Percentiles rank a stretch among this genome's conserved stretches.
These are phyloP conservation scores for Leucoptera coffeella DNA, from an alignment of 2,888 invertebrate species.

Conservation along the genomic window DNA sequence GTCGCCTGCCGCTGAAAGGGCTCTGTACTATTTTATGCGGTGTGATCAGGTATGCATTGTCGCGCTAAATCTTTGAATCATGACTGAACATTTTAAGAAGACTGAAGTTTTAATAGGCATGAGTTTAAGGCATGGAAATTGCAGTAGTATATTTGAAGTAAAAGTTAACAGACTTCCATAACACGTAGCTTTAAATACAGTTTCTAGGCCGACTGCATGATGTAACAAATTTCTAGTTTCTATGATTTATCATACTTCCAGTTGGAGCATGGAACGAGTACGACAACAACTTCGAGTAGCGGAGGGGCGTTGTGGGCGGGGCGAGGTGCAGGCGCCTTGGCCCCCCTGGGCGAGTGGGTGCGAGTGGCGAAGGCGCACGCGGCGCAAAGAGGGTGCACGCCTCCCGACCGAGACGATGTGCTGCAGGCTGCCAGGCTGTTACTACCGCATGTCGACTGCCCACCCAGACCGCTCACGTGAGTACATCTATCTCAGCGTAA, in stretches of 20 bases:
- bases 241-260: too few species aligned
- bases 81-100: too few species aligned
- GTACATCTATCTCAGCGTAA: too few species aligned
- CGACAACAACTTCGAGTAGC: slow-evolving; percentile 10
- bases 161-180: too few species aligned
- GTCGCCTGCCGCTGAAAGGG: slow-evolving; percentile 65
- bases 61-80: too few species aligned
- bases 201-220: too few species aligned
- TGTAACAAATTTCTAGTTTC: too few species aligned
- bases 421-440: slow-evolving; percentile 82
- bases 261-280: slow-evolving; percentile 56
- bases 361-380: slow-evolving; percentile 79
- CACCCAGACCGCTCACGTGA: slow-evolving; percentile 68
- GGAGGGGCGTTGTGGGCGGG: slow-evolving; percentile 68
- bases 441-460: slow-evolving; percentile 85
- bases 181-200: too few species aligned
- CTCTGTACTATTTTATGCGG: slow-evolving; percentile 87
- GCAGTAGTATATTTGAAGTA: too few species aligned
- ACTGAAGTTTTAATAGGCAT: too few species aligned
- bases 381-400: slow-evolving; percentile 67
- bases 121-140: too few species aligned
- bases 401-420: slow-evolving; percentile 83
- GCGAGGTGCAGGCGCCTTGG: slow-evolving; percentile 80
- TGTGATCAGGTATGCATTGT: slow-evolving; percentile 84
- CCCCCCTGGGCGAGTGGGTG: slow-evolving; percentile 88